Base-by-base conservation (phyloP, 2,113 vertebrate species). In the Muscicapa adusta region DNA sequence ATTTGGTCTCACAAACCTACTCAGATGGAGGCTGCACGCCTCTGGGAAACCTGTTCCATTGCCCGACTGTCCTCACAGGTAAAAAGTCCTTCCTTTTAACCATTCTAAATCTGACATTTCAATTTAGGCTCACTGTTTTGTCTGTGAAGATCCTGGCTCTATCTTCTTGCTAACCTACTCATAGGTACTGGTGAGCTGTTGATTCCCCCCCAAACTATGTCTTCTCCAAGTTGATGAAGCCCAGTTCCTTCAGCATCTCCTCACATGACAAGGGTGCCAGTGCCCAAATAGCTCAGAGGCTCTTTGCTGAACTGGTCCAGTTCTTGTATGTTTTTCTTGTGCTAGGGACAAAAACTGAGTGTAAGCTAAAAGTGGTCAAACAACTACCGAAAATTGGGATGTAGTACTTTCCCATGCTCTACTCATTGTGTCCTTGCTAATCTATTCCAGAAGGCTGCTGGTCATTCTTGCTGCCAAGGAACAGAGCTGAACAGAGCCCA, bases 121-220 rank as follows among this genome's bases (percentile, higher is more conserved):
- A 78, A 19, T 87, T 67, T 61, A 68, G 47, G 57, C 6, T 61
- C 18, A 4, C 19, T 57, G 12, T 31, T 24, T 75, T 57, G 18
- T 51, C 38, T n/a, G 11, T 15, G 20, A 87, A 87, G 8, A 74
- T 33, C 18, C 38, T 53, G 34, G 18, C 13, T 67, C 18, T 28
- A 43, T 23, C 9, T 61, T 76, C 47, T 71, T 81, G 43, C 33
- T 74, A 62, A 74, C 9, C 8, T 77, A 33, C 33, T 38, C 23
- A 42, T 2, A 57, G 25, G 23, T 54, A 79, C 15, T 25, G 18
- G 23, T 13, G 34, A 80, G 34, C 33, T 86, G 25, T 53, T 70
- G 5, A 29, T 66, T 86, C 5, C 6, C 8, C 7, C 28, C 2
- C 8, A 63, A 26, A 18, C 31, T 1, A 0, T 17, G 10, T 68